Evolutionary conservation across 2,113 vertebrate genomes (phyloP).

Genomic region (Prunella fulvescens): DNA sequence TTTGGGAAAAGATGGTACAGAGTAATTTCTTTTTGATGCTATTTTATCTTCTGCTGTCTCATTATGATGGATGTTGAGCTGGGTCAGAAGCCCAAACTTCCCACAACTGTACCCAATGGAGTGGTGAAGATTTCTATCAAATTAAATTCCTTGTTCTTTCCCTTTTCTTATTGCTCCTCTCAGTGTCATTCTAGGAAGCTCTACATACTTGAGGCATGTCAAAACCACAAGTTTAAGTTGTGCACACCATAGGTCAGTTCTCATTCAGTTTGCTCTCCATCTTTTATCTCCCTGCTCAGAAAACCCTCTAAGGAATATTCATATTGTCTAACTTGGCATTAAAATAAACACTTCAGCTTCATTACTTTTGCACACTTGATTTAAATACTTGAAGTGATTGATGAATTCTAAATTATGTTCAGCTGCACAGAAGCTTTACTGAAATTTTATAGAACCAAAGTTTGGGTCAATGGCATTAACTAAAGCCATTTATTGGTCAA

Average conservation of each 20-base stretch:
- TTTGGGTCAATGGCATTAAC: not conserved
- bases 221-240: not conserved
- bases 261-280: not conserved
- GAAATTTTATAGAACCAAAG: not conserved
- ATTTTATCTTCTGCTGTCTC: not conserved
- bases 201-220: rapidly evolving
- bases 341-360: not conserved
- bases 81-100: not conserved
- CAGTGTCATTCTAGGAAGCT: not conserved
- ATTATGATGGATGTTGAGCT: not conserved
- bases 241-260: not conserved
- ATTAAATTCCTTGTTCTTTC: not conserved
- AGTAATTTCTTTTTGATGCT: not conserved
- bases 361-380: not conserved
- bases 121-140: not conserved
- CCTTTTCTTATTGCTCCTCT: not conserved
- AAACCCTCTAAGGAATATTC: not conserved
- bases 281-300: not conserved
- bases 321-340: not conserved
- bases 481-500: not conserved
- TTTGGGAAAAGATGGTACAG: not conserved
- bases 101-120: not conserved
- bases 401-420: not conserved
- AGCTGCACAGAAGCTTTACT: not conserved
- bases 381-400: not conserved